Percentiles rank a stretch among this genome's conserved stretches.
These are phyloP conservation scores for Hylaeus anthracinus DNA, from an alignment of 1,140 invertebrate species.

Conservation along the genomic window DNA sequence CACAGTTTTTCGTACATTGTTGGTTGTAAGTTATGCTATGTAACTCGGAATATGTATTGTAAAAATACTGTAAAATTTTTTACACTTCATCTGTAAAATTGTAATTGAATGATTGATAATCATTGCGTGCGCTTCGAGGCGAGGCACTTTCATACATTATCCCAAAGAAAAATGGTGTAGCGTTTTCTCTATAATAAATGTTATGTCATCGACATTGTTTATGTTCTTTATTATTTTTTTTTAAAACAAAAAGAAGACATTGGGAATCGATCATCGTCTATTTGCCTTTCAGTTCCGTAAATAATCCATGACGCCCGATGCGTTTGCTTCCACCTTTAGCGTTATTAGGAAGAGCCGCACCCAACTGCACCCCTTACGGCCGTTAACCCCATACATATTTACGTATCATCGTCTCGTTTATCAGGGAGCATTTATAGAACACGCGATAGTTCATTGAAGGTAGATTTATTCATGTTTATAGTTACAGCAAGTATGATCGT, in stretches of 20 bases:
- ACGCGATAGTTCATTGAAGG: conserved; percentile 25
- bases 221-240: too few relatives aligned
- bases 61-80: conserved; percentile 73
- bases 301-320: conserved; percentile 4
- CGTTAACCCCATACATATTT: conserved; percentile 50
- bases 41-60: conserved; percentile 48
- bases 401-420: conserved; percentile 32
- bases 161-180: conserved; percentile 73
- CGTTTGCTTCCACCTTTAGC: conserved; percentile 19
- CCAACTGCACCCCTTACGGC: conserved; percentile 52
- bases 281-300: conserved; percentile 1
- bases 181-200: conserved; percentile 71
- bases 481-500: too few relatives aligned
- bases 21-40: conserved; percentile 54
- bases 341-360: conserved; percentile 58
- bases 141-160: conserved; percentile 72
- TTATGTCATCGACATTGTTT: conserved; percentile 55
- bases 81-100: conserved; percentile 72
- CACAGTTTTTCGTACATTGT: conserved; percentile 42
- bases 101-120: conserved; percentile 70
- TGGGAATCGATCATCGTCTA: background rate
- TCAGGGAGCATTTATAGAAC: conserved; percentile 53
- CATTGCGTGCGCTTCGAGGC: conserved; percentile 65
- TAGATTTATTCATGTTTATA: too few relatives aligned
- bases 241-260: background rate